Evolutionary conservation across 2,797 vertebrate genomes (phyloP).

Genomic region (Molossus molossus): DNA sequence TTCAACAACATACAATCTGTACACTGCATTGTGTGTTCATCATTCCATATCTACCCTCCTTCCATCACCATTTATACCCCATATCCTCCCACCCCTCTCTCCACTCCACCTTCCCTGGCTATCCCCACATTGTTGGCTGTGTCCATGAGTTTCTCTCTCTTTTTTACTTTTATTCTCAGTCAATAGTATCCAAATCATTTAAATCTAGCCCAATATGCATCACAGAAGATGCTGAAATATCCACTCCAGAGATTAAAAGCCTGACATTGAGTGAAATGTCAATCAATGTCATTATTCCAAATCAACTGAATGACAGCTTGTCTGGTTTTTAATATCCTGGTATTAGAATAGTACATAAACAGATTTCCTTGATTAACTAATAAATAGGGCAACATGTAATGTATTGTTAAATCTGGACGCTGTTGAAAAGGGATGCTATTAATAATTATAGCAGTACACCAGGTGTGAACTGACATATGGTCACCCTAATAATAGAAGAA

Average conservation of each 20-base stretch:
- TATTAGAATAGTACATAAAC: conserved; percentile 12
- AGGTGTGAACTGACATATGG: not conserved
- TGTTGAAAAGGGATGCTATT: not conserved
- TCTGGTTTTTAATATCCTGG: not conserved
- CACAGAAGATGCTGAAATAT: not conserved
- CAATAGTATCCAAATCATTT: not conserved
- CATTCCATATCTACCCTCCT: not conserved
- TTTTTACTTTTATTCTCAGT: not conserved
- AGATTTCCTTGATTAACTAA: not conserved
- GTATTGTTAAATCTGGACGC: not conserved
- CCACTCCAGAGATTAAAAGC: not conserved
- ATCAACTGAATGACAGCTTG: not conserved
- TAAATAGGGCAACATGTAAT: not conserved
- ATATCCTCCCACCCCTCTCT: not conserved
- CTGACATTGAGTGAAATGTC: not conserved
- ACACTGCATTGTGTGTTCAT: not conserved
- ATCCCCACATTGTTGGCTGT: not conserved
- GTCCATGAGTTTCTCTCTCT: not conserved
- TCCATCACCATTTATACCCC: not conserved
- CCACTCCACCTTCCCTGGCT: not conserved
- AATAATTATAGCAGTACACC: not conserved
- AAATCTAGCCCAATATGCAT: not conserved
- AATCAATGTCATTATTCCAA: not conserved
- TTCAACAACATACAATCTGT: not conserved
- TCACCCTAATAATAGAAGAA: not conserved